Conservation (phyloP, 2,888 invertebrate genomes). For the Sphaerophoria rueppellii region DNA sequence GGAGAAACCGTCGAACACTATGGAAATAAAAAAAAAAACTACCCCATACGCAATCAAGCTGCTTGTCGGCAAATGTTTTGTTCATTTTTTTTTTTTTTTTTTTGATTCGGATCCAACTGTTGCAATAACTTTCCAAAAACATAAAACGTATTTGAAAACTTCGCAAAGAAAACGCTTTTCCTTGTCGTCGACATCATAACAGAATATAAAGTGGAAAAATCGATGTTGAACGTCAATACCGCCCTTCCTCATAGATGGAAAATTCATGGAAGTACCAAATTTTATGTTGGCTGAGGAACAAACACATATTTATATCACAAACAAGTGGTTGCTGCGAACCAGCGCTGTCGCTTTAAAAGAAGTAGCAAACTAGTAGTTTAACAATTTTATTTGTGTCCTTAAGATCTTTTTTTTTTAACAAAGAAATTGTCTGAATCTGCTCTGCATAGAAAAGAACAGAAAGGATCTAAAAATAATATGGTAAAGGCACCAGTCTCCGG, state of each 20-base stretch:
- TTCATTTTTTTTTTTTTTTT: slow-evolving; percentile 14
- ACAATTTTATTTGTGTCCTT: too few relatives aligned
- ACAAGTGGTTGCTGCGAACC: slow-evolving; percentile 60
- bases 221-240: slow-evolving; percentile 31
- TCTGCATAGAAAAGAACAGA: too few relatives aligned
- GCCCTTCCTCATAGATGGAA: slow-evolving; percentile 52
- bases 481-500: too few relatives aligned
- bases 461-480: too few relatives aligned
- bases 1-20: slow-evolving; percentile 48
- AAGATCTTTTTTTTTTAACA: too few relatives aligned
- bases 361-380: background rate
- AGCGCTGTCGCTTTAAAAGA: background rate
- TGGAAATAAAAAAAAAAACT: slow-evolving; percentile 10
- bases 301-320: slow-evolving; percentile 28
- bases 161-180: background rate
- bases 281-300: slow-evolving; percentile 50
- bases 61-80: slow-evolving; percentile 6
- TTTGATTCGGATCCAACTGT: slow-evolving; percentile 55
- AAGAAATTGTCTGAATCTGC: too few relatives aligned
- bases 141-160: background rate
- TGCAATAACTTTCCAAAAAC: slow-evolving; percentile 14
- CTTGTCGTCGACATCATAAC: background rate
- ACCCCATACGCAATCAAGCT: background rate
- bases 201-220: slow-evolving; percentile 46
- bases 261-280: slow-evolving; percentile 28